phyloP scores from a whole-genome alignment of 1,140 invertebrate species.

The Eueides isabella region DNA sequence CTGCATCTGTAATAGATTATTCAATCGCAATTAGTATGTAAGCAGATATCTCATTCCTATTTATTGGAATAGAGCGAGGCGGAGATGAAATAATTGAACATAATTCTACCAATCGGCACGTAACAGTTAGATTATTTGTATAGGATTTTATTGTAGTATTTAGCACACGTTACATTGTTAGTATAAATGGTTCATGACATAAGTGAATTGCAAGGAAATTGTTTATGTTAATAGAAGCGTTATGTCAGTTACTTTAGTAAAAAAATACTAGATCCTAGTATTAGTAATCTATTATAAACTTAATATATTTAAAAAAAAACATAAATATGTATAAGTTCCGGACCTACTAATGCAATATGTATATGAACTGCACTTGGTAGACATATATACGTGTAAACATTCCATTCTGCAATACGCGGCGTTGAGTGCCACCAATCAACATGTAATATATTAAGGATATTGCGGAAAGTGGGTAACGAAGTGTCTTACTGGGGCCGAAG shows the following conservation, averaged over 20 bases:
- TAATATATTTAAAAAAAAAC: no score
- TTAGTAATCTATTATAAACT: no score
- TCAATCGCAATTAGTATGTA: constrained; percentile 18
- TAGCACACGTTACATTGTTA: constrained; percentile 28
- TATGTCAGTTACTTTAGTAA: not conserved
- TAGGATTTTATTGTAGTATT: constrained; percentile 31
- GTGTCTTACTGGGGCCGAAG: no score
- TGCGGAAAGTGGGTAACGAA: no score
- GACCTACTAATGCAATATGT: no score
- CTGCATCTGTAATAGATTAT: constrained; percentile 39
- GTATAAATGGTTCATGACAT: constrained; percentile 28
- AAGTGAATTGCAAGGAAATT: constrained; percentile 14
- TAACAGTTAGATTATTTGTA: constrained; percentile 23
- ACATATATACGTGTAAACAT: no score
- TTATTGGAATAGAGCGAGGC: constrained; percentile 17
- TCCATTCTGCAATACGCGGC: no score
- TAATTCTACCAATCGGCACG: constrained; percentile 18
- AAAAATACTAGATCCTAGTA: not conserved
- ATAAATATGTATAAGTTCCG: no score
- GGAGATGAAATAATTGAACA: constrained; percentile 18
- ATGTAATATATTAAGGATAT: no score
- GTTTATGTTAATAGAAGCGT: not conserved
- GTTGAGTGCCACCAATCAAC: no score
- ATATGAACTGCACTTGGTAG: no score
- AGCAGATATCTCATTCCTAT: constrained; percentile 2